Base-by-base conservation (phyloP, 64 coral and sea anemone genomes). In the Orbicella faveolata region DNA sequence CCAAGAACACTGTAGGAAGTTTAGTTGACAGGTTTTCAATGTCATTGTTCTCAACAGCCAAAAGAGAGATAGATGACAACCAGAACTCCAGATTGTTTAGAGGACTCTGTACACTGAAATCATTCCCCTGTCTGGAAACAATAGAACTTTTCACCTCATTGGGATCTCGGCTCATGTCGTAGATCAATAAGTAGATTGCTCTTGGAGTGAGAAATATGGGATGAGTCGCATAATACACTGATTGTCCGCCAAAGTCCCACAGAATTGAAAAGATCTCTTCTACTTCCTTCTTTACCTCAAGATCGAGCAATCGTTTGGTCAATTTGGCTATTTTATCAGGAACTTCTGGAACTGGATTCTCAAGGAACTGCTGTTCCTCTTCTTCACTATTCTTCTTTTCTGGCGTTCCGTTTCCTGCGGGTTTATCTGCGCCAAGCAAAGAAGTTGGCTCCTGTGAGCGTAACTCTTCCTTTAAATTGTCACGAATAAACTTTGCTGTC, bases 151-250 rank as follows among this genome's bases (percentile, higher is more conserved):
- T 36, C 10, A 75, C 21, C 11, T 26, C 73, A 75, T 75, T 26
- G 11, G 73, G 73, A 75, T 75, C 73, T 75, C 36, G n/a, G 73
- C 73, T 75, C 36, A 75, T 26, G 73, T 75, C 73, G 36, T 36
- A 75, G 14, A 36, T 75, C 73, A 75, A 20, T 33, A 36, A 13
- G 36, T 36, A 75, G n/a, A 75, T 59, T 59, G 55, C 73, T 36
- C 36, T 14, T 75, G n/a, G n/a, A 33, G 73, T 75, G 11, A 36
- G n/a, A 26, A 26, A 33, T 1, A 33, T 75, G 10, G 73, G n/a
- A 26, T 75, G n/a, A 26, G n/a, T 75, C 36, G n/a, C n/a, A 75
- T 33, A 75, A 75, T 36, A 75, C 36, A 33, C 36, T 20, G 36
- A 75, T 75, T 36, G 36, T 21, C n/a, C n/a, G 1, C 36, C n/a